A percentile compares a stretch with the other conserved stretches of the same genome.
Conservation (phyloP, 2,797 vertebrate genomes). For the Pelodytes ibericus region DNA sequence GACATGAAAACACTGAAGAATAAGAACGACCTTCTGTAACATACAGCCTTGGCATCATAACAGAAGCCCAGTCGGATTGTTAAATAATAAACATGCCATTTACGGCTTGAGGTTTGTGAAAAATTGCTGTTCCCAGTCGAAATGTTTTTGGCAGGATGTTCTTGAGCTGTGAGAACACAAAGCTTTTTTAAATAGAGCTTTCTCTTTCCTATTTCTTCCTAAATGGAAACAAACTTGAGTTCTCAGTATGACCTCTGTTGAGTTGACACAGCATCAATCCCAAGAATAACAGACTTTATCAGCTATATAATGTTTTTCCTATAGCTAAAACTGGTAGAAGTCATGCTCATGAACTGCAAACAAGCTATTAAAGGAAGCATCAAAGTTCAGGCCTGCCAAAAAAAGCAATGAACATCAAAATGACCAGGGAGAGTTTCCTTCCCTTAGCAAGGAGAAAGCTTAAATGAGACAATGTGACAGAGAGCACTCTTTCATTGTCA, state of each 20-base stretch:
- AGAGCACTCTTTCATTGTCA: constrained; percentile 33
- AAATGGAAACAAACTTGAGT: constrained; percentile 9
- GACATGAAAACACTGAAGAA: constrained; percentile 1
- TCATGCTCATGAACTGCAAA: constrained; percentile 39
- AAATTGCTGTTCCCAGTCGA: constrained; percentile 11
- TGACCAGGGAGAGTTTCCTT: constrained; percentile 37
- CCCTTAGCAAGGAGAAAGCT: constrained; percentile 5
- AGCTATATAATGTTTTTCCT: constrained; percentile 41
- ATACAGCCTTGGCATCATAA: neutral
- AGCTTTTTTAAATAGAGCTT: constrained; percentile 16
- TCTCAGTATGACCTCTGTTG: constrained; percentile 27
- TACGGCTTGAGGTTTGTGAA: neutral
- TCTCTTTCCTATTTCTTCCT: constrained; percentile 7
- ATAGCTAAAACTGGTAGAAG: constrained; percentile 14
- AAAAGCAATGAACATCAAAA: constrained; percentile 37
- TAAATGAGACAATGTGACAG: constrained; percentile 31
- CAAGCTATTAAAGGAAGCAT: constrained; percentile 44
- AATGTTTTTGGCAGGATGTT: neutral
- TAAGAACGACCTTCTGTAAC: neutral
- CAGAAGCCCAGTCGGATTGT: neutral
- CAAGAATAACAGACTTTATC: constrained; percentile 41
- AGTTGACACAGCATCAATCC: constrained; percentile 32
- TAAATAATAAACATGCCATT: constrained; percentile 20
- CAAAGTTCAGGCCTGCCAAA: constrained; percentile 36
- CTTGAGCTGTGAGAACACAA: neutral